These are phyloP conservation scores for Drosophila aldrichi DNA, from an alignment of 2,888 invertebrate genomes.

Conservation along the genomic window DNA sequence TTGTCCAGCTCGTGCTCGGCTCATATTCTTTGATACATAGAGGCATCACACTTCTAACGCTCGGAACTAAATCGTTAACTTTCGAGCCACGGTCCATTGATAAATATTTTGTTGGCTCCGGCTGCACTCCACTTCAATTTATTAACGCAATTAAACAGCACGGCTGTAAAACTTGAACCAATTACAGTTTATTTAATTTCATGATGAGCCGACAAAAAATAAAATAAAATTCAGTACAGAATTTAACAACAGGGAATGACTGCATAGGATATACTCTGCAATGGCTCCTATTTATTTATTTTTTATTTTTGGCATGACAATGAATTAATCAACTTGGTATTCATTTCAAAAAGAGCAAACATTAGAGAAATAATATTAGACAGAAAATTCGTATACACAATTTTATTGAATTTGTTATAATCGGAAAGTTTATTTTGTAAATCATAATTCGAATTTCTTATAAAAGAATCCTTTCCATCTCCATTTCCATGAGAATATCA, in stretches of 20 bases:
- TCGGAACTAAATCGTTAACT: conserved; percentile 15
- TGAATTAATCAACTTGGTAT: too few relatives aligned
- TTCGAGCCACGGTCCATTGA: background rate
- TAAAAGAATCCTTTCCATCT: background rate
- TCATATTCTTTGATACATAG: conserved; percentile 31
- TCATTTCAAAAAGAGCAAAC: too few relatives aligned
- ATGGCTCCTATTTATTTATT: background rate
- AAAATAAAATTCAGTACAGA: background rate
- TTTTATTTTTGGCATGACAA: too few relatives aligned
- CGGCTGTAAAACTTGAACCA: conserved; percentile 74
- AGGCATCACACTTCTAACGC: conserved; percentile 42
- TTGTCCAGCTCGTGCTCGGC: conserved; percentile 14
- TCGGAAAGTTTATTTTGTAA: too few relatives aligned
- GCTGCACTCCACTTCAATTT: conserved; percentile 65
- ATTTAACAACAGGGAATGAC: too few relatives aligned
- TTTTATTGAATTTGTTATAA: too few relatives aligned
- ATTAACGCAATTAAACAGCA: conserved; percentile 59
- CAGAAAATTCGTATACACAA: too few relatives aligned
- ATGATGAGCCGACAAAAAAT: conserved; percentile 20
- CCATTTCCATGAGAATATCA: too few relatives aligned
- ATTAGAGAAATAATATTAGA: too few relatives aligned
- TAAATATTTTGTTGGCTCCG: conserved; percentile 45
- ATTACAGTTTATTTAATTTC: conserved; percentile 78
- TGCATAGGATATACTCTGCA: background rate
- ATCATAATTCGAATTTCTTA: background rate